Evolutionary conservation across 1,140 invertebrate species (phyloP), one percentile per base, ranked within the genome.

Genomic region (Musca domestica): DNA sequence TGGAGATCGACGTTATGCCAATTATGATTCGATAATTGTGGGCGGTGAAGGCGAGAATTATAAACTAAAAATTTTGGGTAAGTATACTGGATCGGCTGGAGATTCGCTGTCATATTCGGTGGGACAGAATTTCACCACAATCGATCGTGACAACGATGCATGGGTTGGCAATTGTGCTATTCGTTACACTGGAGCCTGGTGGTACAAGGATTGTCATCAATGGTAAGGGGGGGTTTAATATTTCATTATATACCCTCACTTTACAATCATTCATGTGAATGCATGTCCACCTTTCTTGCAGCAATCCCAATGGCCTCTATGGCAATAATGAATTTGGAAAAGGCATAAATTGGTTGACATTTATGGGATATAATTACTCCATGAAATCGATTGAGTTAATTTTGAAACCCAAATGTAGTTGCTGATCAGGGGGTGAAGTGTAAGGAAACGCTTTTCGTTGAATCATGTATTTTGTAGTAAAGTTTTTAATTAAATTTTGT

Each of bases 61-160:
- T 73, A 80, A 84, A 25, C 84, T 91, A 2, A 41, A 41, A 69
- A 80, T 87, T 2, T 76, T 91, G 1, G 85, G 85, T 10, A 83
- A 85, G 46, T 91, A 88, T 74, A 83, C 82, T 34, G 89, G 89
- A 17, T 86, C 86, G 71, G 86, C 87, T 68, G 87, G 83, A n/a
- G 87, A 92, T 76, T 88, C 88, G 0, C 74, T 92, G 46, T 80
- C 82, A n/a, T 88, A 88, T 48, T 89, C 91, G 72, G 86, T 88
- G 61, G 86, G 86, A 0, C 86, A 87, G 74, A 86, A 86, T 73
- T 92, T 91, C 79, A 89, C 88, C 41, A 90, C 89, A 0, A 79
- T 82, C n/a, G 34, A 41, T 41, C 74, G 83, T 15, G 90, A 92
- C 75, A 88, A 90, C 72, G 90, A 92, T 73, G 86, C 85, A 79